These are phyloP conservation scores for Phyllostomus discolor DNA, from an alignment of 2,113 vertebrate genomes.

Conservation along the genomic window DNA sequence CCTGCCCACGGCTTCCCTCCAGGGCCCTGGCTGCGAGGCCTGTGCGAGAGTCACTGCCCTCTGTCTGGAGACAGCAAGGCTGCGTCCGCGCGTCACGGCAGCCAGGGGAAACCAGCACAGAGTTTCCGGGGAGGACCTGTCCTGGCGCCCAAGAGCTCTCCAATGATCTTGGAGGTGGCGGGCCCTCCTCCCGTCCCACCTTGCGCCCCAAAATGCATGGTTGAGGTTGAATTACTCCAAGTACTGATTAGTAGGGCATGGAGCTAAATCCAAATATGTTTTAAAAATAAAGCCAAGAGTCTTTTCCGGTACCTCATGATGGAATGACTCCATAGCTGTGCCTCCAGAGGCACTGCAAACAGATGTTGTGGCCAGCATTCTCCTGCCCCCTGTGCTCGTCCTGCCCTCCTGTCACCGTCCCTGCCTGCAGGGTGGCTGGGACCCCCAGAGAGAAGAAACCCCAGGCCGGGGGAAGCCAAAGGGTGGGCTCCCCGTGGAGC, in stretches of 20 bases:
- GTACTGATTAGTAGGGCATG: background rate
- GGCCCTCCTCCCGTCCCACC: background rate
- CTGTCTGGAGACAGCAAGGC: background rate
- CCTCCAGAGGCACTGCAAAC: background rate
- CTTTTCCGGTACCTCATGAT: background rate
- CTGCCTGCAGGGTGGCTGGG: background rate
- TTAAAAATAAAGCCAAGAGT: background rate
- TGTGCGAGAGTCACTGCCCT: background rate
- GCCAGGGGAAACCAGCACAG: background rate
- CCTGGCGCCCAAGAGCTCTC: background rate
- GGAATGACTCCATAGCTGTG: background rate
- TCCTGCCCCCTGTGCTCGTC: background rate
- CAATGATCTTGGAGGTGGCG: background rate
- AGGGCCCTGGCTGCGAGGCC: background rate
- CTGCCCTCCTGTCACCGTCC: background rate
- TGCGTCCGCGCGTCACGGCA: background rate
- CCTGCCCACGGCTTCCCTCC: background rate
- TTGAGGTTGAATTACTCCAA: background rate
- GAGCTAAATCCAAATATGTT: background rate
- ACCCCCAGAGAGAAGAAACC: background rate
- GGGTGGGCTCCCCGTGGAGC: background rate
- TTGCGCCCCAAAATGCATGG: background rate
- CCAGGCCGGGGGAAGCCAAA: background rate
- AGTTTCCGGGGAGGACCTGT: background rate
- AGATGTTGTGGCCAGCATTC: accelerated